A percentile compares a stretch with the other conserved stretches of the same genome.
Evolutionary conservation across 2,797 vertebrate species (phyloP).

Genomic region (Acridotheres tristis): DNA sequence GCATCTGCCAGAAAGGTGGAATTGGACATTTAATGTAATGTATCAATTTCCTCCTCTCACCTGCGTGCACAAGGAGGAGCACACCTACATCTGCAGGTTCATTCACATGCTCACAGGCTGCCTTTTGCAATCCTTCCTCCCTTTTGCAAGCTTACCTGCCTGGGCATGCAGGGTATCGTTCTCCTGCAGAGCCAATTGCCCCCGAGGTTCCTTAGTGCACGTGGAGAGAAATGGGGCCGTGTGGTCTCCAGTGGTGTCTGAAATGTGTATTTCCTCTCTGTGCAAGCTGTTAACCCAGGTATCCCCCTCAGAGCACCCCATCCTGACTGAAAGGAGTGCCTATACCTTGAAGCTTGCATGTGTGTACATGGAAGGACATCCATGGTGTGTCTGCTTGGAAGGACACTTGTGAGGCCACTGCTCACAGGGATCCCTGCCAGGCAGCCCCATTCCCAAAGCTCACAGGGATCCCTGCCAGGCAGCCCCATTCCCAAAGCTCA

Average conservation of each 20-base stretch:
- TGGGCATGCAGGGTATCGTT: not conserved
- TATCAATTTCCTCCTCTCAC: too few relatives aligned
- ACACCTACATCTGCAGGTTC: not conserved
- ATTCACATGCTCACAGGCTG: fast-evolving
- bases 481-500: too few relatives aligned
- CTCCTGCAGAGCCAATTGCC: not conserved
- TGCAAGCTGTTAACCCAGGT: not conserved
- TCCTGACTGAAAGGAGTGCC: not conserved
- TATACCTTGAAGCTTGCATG: fast-evolving
- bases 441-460: fast-evolving
- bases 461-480: too few relatives aligned
- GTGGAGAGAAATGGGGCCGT: fast-evolving
- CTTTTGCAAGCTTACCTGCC: not conserved
- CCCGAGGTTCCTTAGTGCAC: fast-evolving
- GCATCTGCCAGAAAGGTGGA: not conserved
- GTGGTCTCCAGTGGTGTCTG: not conserved
- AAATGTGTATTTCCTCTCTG: not conserved
- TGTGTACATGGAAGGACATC: too few relatives aligned
- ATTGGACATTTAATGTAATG: not conserved
- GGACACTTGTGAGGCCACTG: fast-evolving
- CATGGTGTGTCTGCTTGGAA: not conserved
- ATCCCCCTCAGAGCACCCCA: not conserved
- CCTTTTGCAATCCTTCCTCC: not conserved
- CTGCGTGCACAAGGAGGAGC: not conserved
- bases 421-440: not conserved